These are phyloP conservation scores for Chauna torquata DNA, from an alignment of 2,113 vertebrate species.

Conservation along the genomic window DNA sequence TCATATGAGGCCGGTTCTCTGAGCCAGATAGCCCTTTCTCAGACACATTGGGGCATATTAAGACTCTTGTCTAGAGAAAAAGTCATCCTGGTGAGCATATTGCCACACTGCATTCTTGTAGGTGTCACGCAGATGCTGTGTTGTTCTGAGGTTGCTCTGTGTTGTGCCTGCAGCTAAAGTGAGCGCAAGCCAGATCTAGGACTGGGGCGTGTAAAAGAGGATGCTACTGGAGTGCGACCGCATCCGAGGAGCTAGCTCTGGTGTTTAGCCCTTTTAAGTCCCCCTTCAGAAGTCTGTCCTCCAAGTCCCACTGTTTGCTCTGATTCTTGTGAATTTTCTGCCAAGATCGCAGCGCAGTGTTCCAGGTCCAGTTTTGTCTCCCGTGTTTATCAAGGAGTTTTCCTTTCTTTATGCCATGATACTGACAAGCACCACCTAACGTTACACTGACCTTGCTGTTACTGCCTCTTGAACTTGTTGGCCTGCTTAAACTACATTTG, in stretches of 20 bases:
- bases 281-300: neutral
- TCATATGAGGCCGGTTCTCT: neutral
- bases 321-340: neutral
- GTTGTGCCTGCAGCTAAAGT: neutral
- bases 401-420: neutral
- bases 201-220: neutral
- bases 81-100: neutral
- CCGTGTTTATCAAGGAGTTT: neutral
- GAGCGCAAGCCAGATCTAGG: neutral
- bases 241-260: neutral
- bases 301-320: neutral
- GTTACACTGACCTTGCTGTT: neutral
- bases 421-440: neutral
- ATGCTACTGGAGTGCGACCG: neutral
- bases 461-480: neutral
- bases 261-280: neutral
- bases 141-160: neutral
- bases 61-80: neutral
- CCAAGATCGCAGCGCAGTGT: neutral
- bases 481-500: neutral
- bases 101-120: neutral
- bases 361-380: neutral
- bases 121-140: neutral
- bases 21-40: neutral
- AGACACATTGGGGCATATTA: neutral